Evolutionary conservation across 2,113 vertebrate genomes (phyloP).

Genomic region (Pandion haliaetus): DNA sequence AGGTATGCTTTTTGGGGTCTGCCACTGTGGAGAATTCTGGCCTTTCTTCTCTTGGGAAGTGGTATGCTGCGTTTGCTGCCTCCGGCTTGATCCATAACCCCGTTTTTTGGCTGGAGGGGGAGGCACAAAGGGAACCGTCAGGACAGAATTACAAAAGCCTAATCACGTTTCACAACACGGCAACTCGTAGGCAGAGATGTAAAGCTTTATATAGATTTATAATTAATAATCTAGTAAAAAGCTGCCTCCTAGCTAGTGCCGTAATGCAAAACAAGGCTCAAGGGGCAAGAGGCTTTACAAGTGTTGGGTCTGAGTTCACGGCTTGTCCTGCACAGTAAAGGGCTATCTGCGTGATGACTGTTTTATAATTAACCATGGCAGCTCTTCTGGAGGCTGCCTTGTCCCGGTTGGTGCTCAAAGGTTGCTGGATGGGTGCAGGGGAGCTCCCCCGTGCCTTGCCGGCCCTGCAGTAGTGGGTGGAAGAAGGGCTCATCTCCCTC

Average conservation of each 20-base stretch:
- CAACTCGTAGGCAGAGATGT: neutral
- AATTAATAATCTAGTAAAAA: neutral
- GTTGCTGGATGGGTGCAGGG: neutral
- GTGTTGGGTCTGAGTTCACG: neutral
- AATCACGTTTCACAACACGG: rapidly evolving
- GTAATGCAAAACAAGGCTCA: neutral
- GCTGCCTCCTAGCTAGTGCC: neutral
- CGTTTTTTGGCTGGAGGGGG: neutral
- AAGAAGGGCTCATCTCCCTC: neutral
- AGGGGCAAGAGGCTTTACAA: neutral
- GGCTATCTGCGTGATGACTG: too few relatives aligned
- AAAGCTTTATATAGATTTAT: neutral
- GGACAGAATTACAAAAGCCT: neutral
- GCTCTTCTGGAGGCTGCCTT: neutral
- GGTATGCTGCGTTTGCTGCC: rapidly evolving
- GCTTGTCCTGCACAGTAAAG: neutral
- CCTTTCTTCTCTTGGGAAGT: neutral
- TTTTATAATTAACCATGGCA: neutral
- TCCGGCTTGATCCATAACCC: neutral
- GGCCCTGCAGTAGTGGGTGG: too few relatives aligned
- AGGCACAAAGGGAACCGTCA: neutral
- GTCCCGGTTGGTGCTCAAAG: neutral
- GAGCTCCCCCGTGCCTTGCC: rapidly evolving
- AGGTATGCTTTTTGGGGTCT: neutral
- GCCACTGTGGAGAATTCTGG: neutral